phyloP scores from a whole-genome alignment of 1,140 invertebrate genomes.

The Brachionus paranguensis region DNA sequence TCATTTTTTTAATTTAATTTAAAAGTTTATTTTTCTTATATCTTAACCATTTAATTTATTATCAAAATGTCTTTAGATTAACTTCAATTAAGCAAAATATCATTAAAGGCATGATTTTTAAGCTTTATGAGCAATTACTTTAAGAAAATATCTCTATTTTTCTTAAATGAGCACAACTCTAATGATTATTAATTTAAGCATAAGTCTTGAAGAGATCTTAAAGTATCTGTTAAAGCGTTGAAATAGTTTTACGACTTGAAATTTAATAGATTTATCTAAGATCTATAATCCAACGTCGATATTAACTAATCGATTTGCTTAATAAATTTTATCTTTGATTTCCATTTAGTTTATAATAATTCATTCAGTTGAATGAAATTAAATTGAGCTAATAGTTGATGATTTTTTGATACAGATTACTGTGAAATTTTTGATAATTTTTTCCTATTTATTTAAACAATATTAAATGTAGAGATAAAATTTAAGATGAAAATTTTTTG shows the following conservation, averaged over 20 bases:
- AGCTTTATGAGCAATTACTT: not conserved
- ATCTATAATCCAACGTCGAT: not conserved
- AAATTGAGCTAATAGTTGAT: not conserved
- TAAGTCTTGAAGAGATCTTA: not conserved
- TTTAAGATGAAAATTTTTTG: constrained; percentile 11
- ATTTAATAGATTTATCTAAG: not conserved
- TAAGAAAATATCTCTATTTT: not conserved
- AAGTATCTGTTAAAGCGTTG: not conserved
- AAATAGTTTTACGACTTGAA: not conserved
- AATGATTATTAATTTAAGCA: not conserved
- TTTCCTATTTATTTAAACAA: not conserved
- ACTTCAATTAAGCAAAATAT: not conserved
- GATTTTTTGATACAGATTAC: not conserved
- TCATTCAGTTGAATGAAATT: not conserved
- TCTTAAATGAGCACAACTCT: not conserved
- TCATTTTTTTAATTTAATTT: too few species aligned
- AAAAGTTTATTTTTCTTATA: too few species aligned
- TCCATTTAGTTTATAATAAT: not conserved
- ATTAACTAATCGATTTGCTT: not conserved
- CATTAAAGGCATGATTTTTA: not conserved
- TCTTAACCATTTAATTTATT: too few species aligned
- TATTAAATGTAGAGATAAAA: not conserved
- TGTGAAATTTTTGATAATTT: not conserved
- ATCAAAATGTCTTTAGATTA: too few species aligned
- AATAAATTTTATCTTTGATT: not conserved